Percentiles rank a stretch among this genome's conserved stretches.
These are phyloP conservation scores for Drosophila trichaetosa DNA, from an alignment of 2,888 invertebrate species.

Conservation along the genomic window DNA sequence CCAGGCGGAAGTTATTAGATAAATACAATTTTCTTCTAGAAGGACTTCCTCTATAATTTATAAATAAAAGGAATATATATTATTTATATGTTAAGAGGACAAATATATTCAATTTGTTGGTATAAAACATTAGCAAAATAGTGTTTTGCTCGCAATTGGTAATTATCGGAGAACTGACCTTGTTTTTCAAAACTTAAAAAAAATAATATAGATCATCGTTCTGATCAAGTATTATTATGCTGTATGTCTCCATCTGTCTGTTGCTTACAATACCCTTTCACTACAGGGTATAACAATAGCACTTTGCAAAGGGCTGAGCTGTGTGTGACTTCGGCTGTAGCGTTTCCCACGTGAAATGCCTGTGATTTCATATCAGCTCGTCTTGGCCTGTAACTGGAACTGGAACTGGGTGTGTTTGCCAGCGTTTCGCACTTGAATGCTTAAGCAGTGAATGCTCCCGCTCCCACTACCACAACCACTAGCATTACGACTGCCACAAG, in stretches of 20 bases:
- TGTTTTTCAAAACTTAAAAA: neutral
- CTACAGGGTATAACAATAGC: neutral
- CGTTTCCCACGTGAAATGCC: conserved; percentile 63
- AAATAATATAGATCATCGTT: neutral
- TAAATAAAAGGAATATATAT: neutral
- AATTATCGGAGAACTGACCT: neutral
- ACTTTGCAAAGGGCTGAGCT: conserved; percentile 57
- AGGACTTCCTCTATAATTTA: neutral
- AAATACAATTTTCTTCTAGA: neutral
- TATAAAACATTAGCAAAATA: neutral
- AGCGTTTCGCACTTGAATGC: conserved; percentile 57
- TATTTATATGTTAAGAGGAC: neutral
- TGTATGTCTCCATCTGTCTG: neutral
- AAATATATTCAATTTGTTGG: neutral
- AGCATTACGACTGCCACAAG: conserved; percentile 22
- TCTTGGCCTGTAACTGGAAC: conserved; percentile 37
- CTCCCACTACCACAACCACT: conserved; percentile 29
- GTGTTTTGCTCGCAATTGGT: neutral
- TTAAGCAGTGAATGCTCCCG: conserved; percentile 46
- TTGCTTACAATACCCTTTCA: neutral
- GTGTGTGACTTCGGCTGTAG: conserved; percentile 17
- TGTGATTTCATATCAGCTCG: conserved; percentile 37
- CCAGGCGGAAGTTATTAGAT: neutral
- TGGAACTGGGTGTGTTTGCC: conserved; percentile 57
- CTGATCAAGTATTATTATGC: neutral